phyloP scores from a whole-genome alignment of 92 coral and sea anemone genomes.

The Palythoa grandiflora region DNA sequence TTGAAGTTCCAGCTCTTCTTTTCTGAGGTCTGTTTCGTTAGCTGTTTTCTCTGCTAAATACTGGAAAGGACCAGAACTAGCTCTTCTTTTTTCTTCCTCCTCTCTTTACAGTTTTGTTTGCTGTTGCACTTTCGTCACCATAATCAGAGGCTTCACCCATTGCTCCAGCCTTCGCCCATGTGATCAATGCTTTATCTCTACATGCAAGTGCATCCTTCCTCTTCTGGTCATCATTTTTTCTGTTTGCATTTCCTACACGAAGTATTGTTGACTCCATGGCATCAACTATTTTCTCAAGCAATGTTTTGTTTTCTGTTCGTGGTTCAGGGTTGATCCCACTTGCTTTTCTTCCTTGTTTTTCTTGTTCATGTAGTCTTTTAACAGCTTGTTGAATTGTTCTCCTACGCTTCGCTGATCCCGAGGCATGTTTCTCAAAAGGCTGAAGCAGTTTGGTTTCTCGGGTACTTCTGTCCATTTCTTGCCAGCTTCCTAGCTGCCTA shows the following conservation, averaged over 20 bases:
- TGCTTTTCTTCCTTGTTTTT: conserved; percentile 51
- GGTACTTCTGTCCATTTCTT: conserved; percentile 68
- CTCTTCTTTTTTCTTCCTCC: conserved; percentile 69
- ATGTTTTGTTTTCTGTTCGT: conserved; percentile 60
- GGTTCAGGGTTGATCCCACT: conserved; percentile 72
- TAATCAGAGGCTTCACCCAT: conserved; percentile 45
- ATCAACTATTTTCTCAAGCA: conserved; percentile 67
- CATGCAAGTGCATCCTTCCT: conserved; percentile 70
- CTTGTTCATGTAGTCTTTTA: conserved; percentile 56
- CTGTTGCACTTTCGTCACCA: conserved; percentile 52
- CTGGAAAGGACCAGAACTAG: conserved; percentile 66
- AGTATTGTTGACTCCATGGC: conserved; percentile 69
- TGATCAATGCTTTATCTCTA: conserved; percentile 70
- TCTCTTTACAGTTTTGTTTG: conserved; percentile 39
- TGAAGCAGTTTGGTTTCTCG: conserved; percentile 58
- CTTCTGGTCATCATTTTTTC: conserved; percentile 56
- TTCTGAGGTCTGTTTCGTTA: conserved; percentile 60
- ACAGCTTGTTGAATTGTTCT: conserved; percentile 75
- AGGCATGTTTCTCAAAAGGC: conserved; percentile 60
- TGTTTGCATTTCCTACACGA: conserved; percentile 34
- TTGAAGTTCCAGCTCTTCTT: conserved; percentile 67
- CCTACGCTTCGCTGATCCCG: conserved; percentile 74
- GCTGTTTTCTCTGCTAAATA: conserved; percentile 66
- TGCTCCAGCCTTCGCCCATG: conserved; percentile 66
- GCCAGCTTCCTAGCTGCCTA: conserved; percentile 67